Evolutionary conservation across 2,888 invertebrate species (phyloP), one percentile per base, ranked within the genome.

Genomic region (Sturmia bella): DNA sequence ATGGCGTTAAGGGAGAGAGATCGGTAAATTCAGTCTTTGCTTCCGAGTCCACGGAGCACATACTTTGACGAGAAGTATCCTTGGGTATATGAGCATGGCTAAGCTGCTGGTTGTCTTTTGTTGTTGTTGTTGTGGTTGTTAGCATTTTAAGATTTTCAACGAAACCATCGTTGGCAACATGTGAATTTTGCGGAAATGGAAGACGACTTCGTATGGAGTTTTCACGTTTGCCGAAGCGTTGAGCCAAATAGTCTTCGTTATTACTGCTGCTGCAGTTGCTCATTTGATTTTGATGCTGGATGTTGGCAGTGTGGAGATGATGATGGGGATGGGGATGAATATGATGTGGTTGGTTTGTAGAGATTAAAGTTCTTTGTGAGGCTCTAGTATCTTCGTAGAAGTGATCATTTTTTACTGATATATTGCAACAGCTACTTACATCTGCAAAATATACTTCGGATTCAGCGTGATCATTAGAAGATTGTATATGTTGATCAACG

Each of bases 371-470:
- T 75, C 74, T 59, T 56, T 82, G 82, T 11, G 82, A 82, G 2
- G 74, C 78, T 56, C 78, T 74, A 9, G 82, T 75, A 74, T 91
- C 91, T 68, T 91, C 90, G 61, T 91, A 91, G 81, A 89, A 91
- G 76, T 89, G 91, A 79, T 91, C 91, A 80, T 91, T 91, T 90
- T 93, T 93, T 0, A 95, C 93, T 3, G 95, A 95, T 61, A 94
- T 94, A 86, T 95, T 95, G 86, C 96, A 96, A 86, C 96, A 96
- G 77, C 95, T 96, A 27, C 96, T 96, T 0, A 96, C 96, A 85
- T 96, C 96, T 0, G 96, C 96, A 87, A 96, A 96, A 88, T 96
- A 96, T 0, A 96, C 94, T 88, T 96, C 96, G 0, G 96, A 96
- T 87, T 96, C 96, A 0, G 95, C 93, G 19, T 94, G 93, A 87